phyloP scores from a whole-genome alignment of 2,113 vertebrate genomes.

The Garra rufa region DNA sequence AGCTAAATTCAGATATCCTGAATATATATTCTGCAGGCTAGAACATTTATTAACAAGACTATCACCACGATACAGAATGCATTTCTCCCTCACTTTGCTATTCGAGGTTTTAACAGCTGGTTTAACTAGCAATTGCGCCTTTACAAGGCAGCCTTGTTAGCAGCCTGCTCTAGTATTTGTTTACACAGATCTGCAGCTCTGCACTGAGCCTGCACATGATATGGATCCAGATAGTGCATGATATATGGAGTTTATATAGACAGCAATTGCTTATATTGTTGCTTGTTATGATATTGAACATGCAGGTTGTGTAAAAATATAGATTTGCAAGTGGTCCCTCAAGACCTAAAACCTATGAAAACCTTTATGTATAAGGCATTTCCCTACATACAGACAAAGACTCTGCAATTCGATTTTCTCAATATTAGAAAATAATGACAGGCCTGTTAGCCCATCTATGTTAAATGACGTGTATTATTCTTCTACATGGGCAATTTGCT shows the following conservation, averaged over 20 bases:
- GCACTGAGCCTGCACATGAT: neutral
- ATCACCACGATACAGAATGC: neutral
- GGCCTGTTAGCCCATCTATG: neutral
- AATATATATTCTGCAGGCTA: neutral
- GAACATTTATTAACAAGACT: neutral
- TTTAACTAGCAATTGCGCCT: neutral
- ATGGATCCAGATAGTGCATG: neutral
- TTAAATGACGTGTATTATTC: neutral
- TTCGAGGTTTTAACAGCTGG: neutral
- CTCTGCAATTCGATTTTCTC: neutral
- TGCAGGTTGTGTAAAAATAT: neutral
- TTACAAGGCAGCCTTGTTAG: neutral
- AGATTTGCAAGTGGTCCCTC: neutral
- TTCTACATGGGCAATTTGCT: neutral
- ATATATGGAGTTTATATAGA: neutral
- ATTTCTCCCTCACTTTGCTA: neutral
- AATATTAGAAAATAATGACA: neutral
- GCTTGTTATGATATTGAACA: neutral
- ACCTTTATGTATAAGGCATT: neutral
- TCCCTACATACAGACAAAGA: neutral
- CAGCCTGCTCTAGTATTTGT: slow-evolving; percentile 28
- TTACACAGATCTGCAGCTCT: slow-evolving; percentile 22
- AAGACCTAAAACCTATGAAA: neutral
- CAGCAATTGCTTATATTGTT: neutral
- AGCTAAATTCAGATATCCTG: neutral